Evolutionary conservation across 92 coral and sea anemone species (phyloP), one percentile per base, ranked within the genome.

Genomic region (Heliopora coerulea): DNA sequence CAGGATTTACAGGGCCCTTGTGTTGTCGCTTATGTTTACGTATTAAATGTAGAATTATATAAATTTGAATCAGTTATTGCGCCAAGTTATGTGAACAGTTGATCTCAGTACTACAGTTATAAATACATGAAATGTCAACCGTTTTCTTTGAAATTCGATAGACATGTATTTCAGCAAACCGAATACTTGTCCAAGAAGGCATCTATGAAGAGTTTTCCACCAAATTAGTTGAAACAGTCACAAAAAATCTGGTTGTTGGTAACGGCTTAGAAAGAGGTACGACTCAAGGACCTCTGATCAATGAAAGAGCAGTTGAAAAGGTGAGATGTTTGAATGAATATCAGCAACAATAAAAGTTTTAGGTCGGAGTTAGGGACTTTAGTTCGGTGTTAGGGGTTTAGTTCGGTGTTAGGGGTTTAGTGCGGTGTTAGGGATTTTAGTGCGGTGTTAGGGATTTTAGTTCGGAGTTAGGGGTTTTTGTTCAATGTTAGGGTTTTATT

Each of bases 141-240:
- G n/a, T n/a, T 37, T 21, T 24, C 49, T 12, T 73, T 62, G 27
- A 15, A 37, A 20, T 28, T 48, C 62, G 1, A 9, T 67, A 93
- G 98, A 89, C 96, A 19, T 93, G 98, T 42, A 90, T 93, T 42
- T 93, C 96, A 39, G 83, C 98, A 35, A 93, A 93, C 72, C 88
- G 98, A 18, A 81, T 93, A 56, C 80, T 93, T 14, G 89, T 93
- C 0, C 98, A 93, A 80, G 98, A 93, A 80, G 91, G 89, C 42
- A 68, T 93, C 83, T 93, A 93, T 77, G 96, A 93, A 48, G 88
- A 93, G 46, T 93, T 93, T 86, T 84, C 96, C 42, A 69, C 83
- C 50, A 87, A 81, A 70, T 57, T 93, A 49, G 98, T 88, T 5
- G 98, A 86, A 60, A n/a, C n/a, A n/a, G 82, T 79, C 27, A 54